These are phyloP conservation scores for Myiagra hebetior DNA, from an alignment of 2,113 vertebrate species.

Conservation along the genomic window DNA sequence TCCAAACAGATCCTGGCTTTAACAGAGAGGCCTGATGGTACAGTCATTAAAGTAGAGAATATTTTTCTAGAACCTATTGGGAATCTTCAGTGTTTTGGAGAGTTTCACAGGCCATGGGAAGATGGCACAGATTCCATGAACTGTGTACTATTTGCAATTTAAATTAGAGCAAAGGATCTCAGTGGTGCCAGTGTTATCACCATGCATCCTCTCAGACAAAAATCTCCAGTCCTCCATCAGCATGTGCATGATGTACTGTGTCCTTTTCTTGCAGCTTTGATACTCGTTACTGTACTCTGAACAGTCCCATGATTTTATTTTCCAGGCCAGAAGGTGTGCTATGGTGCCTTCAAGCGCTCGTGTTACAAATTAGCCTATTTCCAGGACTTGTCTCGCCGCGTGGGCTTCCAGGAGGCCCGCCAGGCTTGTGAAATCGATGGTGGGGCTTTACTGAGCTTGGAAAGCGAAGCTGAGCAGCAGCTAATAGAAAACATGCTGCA, in stretches of 20 bases:
- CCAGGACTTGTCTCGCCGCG: constrained; percentile 87
- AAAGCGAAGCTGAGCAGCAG: constrained; percentile 81
- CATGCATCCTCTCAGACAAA: neutral
- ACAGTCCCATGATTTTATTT: neutral
- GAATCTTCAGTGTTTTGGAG: neutral
- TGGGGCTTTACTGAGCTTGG: constrained; percentile 85
- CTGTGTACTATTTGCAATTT: neutral
- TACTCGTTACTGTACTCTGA: neutral
- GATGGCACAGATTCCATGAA: neutral
- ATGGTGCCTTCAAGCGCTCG: constrained; percentile 71
- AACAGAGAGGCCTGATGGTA: neutral
- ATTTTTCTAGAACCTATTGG: neutral
- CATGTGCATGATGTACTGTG: neutral
- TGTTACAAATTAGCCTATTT: constrained; percentile 98
- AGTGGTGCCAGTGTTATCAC: neutral
- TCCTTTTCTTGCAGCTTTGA: neutral
- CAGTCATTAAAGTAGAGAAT: neutral
- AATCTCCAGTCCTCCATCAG: neutral
- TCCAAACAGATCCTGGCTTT: neutral
- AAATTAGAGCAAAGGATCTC: neutral
- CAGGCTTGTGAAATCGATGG: constrained; percentile 86
- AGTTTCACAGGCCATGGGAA: neutral
- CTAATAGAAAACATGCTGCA: constrained; percentile 85
- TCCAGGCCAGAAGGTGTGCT: constrained; percentile 90
- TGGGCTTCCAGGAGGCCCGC: constrained; percentile 87